Conservation (phyloP, 2,113 vertebrate genomes). For the Perca fluviatilis region DNA sequence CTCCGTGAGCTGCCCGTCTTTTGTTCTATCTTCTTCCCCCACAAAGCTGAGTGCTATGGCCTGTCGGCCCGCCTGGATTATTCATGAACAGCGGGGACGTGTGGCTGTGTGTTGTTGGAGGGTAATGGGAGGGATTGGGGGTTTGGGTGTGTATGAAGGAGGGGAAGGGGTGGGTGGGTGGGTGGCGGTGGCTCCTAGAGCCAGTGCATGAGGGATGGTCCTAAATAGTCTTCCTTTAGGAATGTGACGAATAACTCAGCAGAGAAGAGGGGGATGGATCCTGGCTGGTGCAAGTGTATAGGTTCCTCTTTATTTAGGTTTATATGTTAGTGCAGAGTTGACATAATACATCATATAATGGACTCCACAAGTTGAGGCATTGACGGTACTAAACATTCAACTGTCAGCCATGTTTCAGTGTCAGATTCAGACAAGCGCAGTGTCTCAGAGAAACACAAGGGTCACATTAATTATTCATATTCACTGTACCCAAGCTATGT, state of each 20-base stretch:
- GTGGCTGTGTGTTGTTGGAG: slow-evolving; percentile 80
- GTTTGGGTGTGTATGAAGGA: slow-evolving; percentile 41
- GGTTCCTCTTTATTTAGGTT: neutral
- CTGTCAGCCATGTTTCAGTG: slow-evolving; percentile 40
- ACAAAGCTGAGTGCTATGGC: slow-evolving; percentile 79
- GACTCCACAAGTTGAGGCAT: slow-evolving; percentile 22
- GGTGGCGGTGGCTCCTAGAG: slow-evolving; percentile 59
- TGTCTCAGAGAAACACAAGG: slow-evolving; percentile 15
- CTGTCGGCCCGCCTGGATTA: slow-evolving; percentile 81
- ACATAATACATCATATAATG: neutral
- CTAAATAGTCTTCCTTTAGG: slow-evolving; percentile 69
- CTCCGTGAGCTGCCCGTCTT: slow-evolving; percentile 77
- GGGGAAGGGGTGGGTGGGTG: slow-evolving; percentile 21
- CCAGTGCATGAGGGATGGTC: slow-evolving; percentile 65
- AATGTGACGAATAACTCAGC: slow-evolving; percentile 62
- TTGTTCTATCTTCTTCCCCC: slow-evolving; percentile 83
- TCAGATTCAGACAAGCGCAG: slow-evolving; percentile 32
- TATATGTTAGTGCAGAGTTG: neutral
- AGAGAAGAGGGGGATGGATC: slow-evolving; percentile 33
- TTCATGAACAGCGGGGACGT: slow-evolving; percentile 85
- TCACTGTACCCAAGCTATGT: slow-evolving; percentile 26
- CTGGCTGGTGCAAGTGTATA: slow-evolving; percentile 35
- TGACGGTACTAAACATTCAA: slow-evolving; percentile 11
- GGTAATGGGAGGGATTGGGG: slow-evolving; percentile 63
- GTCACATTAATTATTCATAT: slow-evolving; percentile 37